Evolutionary conservation across 2,797 vertebrate species (phyloP).

Genomic region (Acrocephalus scirpaceus): DNA sequence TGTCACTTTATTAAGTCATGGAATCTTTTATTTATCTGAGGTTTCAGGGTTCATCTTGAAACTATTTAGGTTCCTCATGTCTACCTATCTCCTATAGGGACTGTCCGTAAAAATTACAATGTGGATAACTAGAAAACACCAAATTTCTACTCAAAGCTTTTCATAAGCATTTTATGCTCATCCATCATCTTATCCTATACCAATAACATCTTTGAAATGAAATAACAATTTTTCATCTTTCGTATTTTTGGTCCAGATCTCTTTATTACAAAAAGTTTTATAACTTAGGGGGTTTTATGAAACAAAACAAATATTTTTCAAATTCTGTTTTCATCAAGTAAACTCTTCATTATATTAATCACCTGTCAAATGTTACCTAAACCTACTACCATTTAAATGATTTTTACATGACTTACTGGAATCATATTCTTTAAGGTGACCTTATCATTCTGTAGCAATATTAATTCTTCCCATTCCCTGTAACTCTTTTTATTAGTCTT

Average conservation of each 20-base stretch:
- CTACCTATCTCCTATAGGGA: neutral
- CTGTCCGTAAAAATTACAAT: neutral
- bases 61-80: neutral
- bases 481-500: neutral
- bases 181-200: neutral
- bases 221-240: neutral
- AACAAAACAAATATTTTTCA: neutral
- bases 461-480: neutral
- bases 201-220: neutral
- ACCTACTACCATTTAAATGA: neutral
- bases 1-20: neutral
- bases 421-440: neutral
- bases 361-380: neutral
- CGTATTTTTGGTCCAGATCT: neutral
- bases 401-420: neutral
- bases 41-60: neutral
- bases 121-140: neutral
- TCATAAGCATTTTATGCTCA: neutral
- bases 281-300: neutral
- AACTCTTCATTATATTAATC: neutral
- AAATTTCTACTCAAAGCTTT: neutral
- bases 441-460: neutral
- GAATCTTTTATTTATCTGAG: neutral
- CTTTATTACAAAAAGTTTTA: neutral
- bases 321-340: neutral